These are phyloP conservation scores for Brachyalestes nurse DNA, from an alignment of 2,797 vertebrate species.

Conservation along the genomic window DNA sequence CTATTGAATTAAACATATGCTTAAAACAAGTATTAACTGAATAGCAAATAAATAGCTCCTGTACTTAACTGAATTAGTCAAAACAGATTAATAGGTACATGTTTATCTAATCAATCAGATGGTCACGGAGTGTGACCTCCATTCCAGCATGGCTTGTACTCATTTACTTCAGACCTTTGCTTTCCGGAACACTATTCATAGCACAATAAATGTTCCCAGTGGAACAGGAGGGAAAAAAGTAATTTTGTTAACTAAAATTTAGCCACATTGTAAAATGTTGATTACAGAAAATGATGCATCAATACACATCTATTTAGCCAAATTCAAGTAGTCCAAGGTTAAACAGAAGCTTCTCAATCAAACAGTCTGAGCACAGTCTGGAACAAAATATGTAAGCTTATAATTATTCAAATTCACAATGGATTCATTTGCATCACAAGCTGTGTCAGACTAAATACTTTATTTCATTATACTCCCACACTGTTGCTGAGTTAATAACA, in stretches of 20 bases:
- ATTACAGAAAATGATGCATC: background rate
- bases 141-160: slow-evolving; percentile 1
- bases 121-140: slow-evolving; percentile 2
- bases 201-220: background rate
- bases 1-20: slow-evolving; percentile 70
- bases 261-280: background rate
- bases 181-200: background rate
- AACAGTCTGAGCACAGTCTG: background rate
- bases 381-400: background rate
- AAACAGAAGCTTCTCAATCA: background rate
- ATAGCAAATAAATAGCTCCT: slow-evolving; percentile 63
- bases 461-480: background rate
- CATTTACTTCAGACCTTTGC: background rate
- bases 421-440: background rate
- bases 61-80: slow-evolving; percentile 73
- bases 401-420: background rate
- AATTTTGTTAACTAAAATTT: background rate
- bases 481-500: background rate
- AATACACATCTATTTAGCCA: background rate
- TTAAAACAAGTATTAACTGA: slow-evolving; percentile 71
- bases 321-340: background rate
- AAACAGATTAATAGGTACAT: slow-evolving; percentile 72
- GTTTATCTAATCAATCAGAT: slow-evolving; percentile 49
- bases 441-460: background rate
- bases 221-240: background rate